Evolutionary conservation across 2,888 invertebrate genomes (phyloP).

Genomic region (Drosophila infuscata): DNA sequence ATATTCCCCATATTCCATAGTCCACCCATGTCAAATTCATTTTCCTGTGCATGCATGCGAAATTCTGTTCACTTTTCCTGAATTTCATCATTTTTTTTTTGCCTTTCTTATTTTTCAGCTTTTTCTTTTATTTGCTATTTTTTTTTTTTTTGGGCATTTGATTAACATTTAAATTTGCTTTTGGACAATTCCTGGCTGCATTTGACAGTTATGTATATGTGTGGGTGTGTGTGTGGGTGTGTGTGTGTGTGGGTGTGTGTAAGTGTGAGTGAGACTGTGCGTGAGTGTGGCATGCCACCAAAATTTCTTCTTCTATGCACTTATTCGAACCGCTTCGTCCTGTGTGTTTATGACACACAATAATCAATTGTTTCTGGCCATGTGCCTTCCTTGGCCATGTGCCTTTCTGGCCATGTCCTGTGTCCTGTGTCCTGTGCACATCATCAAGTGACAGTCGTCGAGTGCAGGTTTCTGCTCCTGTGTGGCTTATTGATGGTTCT

Average conservation of each 20-base stretch:
- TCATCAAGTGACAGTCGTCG: constrained; percentile 39
- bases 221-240: neutral
- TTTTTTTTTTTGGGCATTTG: constrained; percentile 60
- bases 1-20: constrained; percentile 20
- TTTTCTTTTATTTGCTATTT: neutral
- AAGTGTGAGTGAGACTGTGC: neutral
- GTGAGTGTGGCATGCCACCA: constrained; percentile 26
- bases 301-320: constrained; percentile 52
- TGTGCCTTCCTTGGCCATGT: constrained; percentile 50
- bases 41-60: constrained; percentile 81
- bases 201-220: constrained; percentile 61
- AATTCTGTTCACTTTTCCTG: constrained; percentile 48
- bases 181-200: constrained; percentile 58
- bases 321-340: constrained; percentile 18
- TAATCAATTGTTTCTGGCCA: constrained; percentile 78
- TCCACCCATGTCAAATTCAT: constrained; percentile 74
- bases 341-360: constrained; percentile 75
- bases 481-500: constrained; percentile 64
- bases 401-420: neutral
- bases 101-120: neutral
- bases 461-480: constrained; percentile 3
- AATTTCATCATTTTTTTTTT: constrained; percentile 36
- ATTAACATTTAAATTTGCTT: constrained; percentile 78
- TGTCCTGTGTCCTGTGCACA: neutral
- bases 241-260: neutral